Percentiles rank a stretch among this genome's conserved stretches.
Evolutionary conservation across 23 tunicate species (phyloP).

Genomic region (Ciona savignyi): DNA sequence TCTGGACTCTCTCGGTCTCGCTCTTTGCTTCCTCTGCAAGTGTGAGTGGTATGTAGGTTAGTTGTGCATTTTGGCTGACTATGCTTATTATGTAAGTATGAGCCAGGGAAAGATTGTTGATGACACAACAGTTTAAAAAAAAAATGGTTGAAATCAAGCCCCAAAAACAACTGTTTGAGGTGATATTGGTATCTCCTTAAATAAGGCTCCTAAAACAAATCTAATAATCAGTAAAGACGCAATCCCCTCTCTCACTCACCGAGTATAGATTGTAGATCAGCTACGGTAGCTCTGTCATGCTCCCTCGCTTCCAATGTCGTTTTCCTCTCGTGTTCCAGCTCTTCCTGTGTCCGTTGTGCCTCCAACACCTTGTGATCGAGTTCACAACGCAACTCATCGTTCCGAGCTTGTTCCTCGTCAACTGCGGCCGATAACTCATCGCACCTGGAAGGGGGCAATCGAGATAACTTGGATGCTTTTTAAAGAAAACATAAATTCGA

Average conservation of each 20-base stretch:
- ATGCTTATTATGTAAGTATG: too few relatives aligned
- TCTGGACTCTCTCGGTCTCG: slow-evolving; percentile 65
- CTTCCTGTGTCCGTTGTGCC: slow-evolving; percentile 33
- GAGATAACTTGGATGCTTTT: too few relatives aligned
- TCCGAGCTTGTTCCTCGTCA: slow-evolving; percentile 35
- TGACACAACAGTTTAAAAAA: too few relatives aligned
- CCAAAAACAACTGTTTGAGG: too few relatives aligned
- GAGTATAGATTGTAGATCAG: slow-evolving; percentile 56
- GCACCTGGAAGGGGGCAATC: slow-evolving; percentile 21
- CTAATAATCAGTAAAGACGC: not conserved
- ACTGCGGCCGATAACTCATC: slow-evolving; percentile 52
- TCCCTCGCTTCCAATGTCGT: slow-evolving; percentile 59
- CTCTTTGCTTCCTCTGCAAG: slow-evolving; percentile 62
- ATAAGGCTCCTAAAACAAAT: too few relatives aligned
- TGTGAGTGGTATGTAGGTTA: too few relatives aligned
- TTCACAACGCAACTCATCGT: slow-evolving; percentile 40
- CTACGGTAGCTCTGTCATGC: slow-evolving; percentile 68
- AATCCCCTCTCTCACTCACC: slow-evolving; percentile 40
- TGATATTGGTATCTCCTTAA: too few relatives aligned
- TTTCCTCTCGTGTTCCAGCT: slow-evolving; percentile 55
- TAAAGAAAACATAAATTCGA: too few relatives aligned
- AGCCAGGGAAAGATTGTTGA: too few relatives aligned
- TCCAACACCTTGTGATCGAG: slow-evolving; percentile 48
- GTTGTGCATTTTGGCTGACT: too few relatives aligned
- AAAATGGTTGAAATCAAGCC: too few relatives aligned